phyloP scores from a whole-genome alignment of 1,140 invertebrate genomes.

The Drosophila orosa region DNA sequence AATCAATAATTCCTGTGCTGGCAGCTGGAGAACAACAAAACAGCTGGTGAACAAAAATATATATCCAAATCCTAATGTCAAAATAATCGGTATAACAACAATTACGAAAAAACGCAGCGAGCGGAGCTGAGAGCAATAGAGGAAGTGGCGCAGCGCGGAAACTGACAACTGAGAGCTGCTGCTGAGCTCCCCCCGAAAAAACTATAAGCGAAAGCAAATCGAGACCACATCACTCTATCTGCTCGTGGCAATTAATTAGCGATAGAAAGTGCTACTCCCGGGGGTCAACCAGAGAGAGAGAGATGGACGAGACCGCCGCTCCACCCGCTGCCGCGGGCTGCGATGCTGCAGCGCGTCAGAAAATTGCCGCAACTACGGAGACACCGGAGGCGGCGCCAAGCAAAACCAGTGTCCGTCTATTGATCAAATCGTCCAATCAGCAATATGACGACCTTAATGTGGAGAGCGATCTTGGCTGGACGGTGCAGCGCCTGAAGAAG shows the following conservation, averaged over 20 bases:
- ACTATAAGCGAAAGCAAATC: slow-evolving; percentile 24
- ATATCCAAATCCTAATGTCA: slow-evolving; percentile 43
- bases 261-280: slow-evolving; percentile 46
- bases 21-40: slow-evolving; percentile 39
- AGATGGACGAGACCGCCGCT: slow-evolving; percentile 67
- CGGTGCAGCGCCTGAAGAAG: slow-evolving; percentile 92
- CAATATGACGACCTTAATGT: slow-evolving; percentile 94
- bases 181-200: not conserved
- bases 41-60: slow-evolving; percentile 35
- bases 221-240: slow-evolving; percentile 13
- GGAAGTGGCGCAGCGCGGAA: slow-evolving; percentile 40
- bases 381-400: slow-evolving; percentile 12
- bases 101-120: slow-evolving; percentile 33
- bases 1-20: slow-evolving; percentile 63
- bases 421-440: slow-evolving; percentile 95
- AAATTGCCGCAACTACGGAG: slow-evolving; percentile 31
- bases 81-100: slow-evolving; percentile 24
- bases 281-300: slow-evolving; percentile 34
- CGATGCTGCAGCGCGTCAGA: slow-evolving; percentile 65
- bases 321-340: slow-evolving; percentile 72
- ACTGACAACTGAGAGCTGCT: slow-evolving; percentile 14
- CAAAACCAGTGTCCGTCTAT: slow-evolving; percentile 84
- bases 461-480: slow-evolving; percentile 92
- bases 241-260: slow-evolving; percentile 51
- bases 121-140: slow-evolving; percentile 21